phyloP scores from a whole-genome alignment of 2,113 vertebrate genomes.

The Neolamprologus falcicula region DNA sequence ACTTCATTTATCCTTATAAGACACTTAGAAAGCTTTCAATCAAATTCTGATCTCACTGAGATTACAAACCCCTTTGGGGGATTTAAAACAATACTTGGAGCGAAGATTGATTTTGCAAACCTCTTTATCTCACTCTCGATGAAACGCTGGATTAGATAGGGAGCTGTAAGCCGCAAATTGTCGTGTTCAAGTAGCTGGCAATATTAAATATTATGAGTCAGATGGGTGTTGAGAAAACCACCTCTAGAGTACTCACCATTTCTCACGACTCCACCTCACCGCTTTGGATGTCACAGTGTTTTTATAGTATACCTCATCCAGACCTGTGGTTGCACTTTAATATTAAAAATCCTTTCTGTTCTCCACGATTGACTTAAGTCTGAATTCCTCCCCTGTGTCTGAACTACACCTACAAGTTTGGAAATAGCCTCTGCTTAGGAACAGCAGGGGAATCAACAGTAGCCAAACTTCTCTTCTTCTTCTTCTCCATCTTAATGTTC shows the following conservation, averaged over 20 bases:
- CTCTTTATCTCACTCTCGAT: slow-evolving; percentile 47
- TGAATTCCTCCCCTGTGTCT: slow-evolving; percentile 28
- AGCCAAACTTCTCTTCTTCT: not conserved
- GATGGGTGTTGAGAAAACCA: slow-evolving; percentile 63
- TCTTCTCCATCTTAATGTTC: not conserved
- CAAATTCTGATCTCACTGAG: slow-evolving; percentile 20
- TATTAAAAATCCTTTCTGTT: slow-evolving; percentile 39
- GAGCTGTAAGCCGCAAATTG: slow-evolving; percentile 47
- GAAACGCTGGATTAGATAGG: slow-evolving; percentile 39
- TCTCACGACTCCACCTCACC: slow-evolving; percentile 60
- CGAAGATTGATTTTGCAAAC: slow-evolving; percentile 9
- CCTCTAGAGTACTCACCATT: slow-evolving; percentile 21
- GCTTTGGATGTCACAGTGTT: slow-evolving; percentile 53
- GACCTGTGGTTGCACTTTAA: slow-evolving; percentile 57
- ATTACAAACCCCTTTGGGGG: slow-evolving; percentile 9
- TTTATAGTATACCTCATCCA: slow-evolving; percentile 52
- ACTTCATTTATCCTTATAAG: slow-evolving; percentile 12
- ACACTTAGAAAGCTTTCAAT: slow-evolving; percentile 41
- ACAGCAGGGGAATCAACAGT: not conserved
- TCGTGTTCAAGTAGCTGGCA: slow-evolving; percentile 35
- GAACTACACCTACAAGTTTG: slow-evolving; percentile 23
- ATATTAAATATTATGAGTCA: slow-evolving; percentile 63
- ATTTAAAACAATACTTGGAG: not conserved
- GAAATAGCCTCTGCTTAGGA: not conserved
- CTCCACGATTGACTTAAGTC: slow-evolving; percentile 23